Percentiles rank a stretch among this genome's conserved stretches.
Conservation (phyloP, 2,113 vertebrate genomes). For the Carlito syrichta region DNA sequence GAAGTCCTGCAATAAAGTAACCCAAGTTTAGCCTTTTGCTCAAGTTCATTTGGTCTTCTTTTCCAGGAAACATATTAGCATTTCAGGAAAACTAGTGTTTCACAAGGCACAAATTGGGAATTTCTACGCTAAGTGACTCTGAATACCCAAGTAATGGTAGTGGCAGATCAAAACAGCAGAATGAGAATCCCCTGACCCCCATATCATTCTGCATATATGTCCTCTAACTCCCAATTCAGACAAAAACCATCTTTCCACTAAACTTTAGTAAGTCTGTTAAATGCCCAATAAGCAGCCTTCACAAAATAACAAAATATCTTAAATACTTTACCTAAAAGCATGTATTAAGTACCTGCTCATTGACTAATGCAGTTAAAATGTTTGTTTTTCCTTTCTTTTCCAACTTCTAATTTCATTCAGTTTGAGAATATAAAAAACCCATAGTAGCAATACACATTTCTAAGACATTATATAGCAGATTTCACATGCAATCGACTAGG, state of each 20-base stretch:
- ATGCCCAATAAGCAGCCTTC: neutral
- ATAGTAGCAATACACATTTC: neutral
- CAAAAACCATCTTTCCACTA: neutral
- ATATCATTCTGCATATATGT: neutral
- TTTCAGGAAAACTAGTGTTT: neutral
- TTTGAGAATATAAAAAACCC: neutral
- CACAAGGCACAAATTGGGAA: neutral
- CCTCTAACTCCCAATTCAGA: neutral
- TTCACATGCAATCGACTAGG: neutral
- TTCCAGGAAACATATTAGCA: neutral
- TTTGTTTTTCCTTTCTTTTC: constrained; percentile 10
- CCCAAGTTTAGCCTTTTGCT: neutral
- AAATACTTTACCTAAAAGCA: constrained; percentile 26
- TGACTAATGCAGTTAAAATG: neutral
- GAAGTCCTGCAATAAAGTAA: constrained; percentile 10
- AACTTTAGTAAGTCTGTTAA: neutral
- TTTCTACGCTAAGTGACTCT: neutral
- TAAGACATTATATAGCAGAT: neutral
- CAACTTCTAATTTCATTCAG: neutral
- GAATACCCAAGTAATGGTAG: neutral
- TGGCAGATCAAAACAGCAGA: neutral
- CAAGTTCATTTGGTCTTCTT: neutral
- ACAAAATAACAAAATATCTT: neutral
- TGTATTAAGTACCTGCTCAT: neutral
- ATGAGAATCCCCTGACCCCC: neutral